phyloP scores from a whole-genome alignment of 1,140 invertebrate species.

The Papilio machaon region DNA sequence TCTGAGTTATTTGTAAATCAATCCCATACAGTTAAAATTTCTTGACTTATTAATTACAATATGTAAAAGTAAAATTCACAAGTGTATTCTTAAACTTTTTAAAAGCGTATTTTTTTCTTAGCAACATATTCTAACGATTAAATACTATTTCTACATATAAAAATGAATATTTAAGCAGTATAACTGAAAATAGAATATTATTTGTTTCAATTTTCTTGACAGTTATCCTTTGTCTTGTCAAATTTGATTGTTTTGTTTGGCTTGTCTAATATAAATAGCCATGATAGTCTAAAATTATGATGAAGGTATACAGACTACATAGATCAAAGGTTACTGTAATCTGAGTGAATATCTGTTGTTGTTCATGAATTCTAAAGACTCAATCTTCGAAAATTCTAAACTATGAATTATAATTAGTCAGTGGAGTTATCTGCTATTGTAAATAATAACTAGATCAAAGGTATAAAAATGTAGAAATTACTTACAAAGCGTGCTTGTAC shows the following conservation, averaged over 20 bases:
- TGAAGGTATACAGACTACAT: not conserved
- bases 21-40: no score
- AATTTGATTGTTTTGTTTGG: not conserved
- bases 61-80: no score
- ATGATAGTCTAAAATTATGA: slow-evolving; percentile 6
- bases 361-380: no score
- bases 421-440: no score
- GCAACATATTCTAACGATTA: not conserved
- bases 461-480: not conserved
- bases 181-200: not conserved
- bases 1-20: not conserved
- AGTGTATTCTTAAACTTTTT: no score
- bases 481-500: not conserved
- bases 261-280: not conserved
- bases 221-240: slow-evolving; percentile 18
- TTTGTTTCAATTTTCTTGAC: not conserved
- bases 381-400: not conserved
- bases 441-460: not conserved
- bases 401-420: no score
- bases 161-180: not conserved
- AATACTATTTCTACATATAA: not conserved
- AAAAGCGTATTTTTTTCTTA: no score
- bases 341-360: not conserved
- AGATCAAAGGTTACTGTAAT: slow-evolving; percentile 11
- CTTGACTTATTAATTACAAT: no score